Percentiles rank a stretch among this genome's conserved stretches.
phyloP scores from a whole-genome alignment of 2,888 invertebrate species.

The Hyposoter dolosus region DNA sequence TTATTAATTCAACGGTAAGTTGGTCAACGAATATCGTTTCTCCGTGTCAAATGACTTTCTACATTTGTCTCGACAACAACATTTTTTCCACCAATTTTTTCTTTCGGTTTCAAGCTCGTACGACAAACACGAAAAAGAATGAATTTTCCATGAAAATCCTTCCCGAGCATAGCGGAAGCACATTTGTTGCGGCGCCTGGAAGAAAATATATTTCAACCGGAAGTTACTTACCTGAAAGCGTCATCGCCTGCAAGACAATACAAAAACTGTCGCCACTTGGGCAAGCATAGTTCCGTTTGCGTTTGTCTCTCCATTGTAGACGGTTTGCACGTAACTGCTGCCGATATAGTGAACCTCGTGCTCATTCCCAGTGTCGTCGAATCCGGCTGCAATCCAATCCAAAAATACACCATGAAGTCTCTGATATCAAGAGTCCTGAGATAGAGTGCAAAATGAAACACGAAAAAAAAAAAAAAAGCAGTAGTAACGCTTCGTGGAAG shows the following conservation, averaged over 20 bases:
- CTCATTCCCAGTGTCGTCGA: conserved; percentile 71
- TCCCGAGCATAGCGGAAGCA: not conserved
- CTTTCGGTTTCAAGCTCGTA: not conserved
- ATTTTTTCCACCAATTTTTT: not conserved
- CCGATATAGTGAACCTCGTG: conserved; percentile 76
- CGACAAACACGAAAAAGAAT: not conserved
- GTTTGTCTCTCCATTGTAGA: conserved; percentile 93
- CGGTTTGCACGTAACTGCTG: conserved; percentile 78
- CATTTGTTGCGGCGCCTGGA: not conserved
- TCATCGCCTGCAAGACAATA: conserved; percentile 93
- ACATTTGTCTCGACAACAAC: not conserved
- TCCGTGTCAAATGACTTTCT: not conserved
- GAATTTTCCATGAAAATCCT: conserved; percentile 26
- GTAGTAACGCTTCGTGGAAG: not conserved
- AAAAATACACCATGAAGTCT: conserved; percentile 10
- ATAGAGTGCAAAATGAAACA: not conserved
- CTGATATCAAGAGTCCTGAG: not conserved
- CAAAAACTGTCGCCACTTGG: conserved; percentile 92
- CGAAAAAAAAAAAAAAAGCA: not conserved
- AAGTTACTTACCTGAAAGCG: conserved; percentile 86
- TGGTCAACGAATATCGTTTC: not conserved
- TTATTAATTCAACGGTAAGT: not conserved
- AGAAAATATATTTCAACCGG: conserved; percentile 14
- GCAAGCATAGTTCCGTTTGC: conserved; percentile 91
- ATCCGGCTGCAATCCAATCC: conserved; percentile 69